Evolutionary conservation across 2,113 vertebrate genomes (phyloP), one percentile per base, ranked within the genome.

Genomic region (Nanorana parkeri): DNA sequence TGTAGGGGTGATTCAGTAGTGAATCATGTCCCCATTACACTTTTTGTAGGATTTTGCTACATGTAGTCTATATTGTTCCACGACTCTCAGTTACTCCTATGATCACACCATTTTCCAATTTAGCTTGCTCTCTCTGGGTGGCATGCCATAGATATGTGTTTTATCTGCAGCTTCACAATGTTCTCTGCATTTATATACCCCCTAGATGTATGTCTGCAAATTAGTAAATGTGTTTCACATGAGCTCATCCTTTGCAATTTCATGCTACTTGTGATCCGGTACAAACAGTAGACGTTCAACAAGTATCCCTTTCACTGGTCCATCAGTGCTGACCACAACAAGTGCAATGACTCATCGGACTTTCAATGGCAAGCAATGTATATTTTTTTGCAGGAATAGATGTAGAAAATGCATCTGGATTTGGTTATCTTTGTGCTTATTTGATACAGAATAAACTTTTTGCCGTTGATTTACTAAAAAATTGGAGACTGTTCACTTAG

Each of bases 241-340:
- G 47, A 73, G 52, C n/a, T 74, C 71, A 58, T n/a, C 28, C 19
- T 28, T 54, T 60, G 26, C 69, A 15, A 73, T 73, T 73, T 56
- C 41, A 69, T 69, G 68, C 68, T 54, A 51, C 51, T 26, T 54
- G 16, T 71, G 68, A 71, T 54, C 68, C 17, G 15, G 11, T 28
- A 21, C 47, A 24, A 54, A 19, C 26, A 71, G 17, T 23, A 20
- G 51, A 55, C 15, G 11, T 51, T 28, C 36, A 71, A 26, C 51
- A 71, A 19, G 17, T 26, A 26, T 71, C 54, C 8, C 11, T 58
- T 19, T 56, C 29, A 32, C 23, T 54, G 32, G 29, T 32, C n/a
- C 10, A 17, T 52, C 13, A 2, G 11, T 20, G 41, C 41, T 47
- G 11, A 29, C 10, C 55, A 20, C 19, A 20, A 24, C 54, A 16